Conservation (phyloP, 2,113 vertebrate genomes). For the Poecile atricapillus region DNA sequence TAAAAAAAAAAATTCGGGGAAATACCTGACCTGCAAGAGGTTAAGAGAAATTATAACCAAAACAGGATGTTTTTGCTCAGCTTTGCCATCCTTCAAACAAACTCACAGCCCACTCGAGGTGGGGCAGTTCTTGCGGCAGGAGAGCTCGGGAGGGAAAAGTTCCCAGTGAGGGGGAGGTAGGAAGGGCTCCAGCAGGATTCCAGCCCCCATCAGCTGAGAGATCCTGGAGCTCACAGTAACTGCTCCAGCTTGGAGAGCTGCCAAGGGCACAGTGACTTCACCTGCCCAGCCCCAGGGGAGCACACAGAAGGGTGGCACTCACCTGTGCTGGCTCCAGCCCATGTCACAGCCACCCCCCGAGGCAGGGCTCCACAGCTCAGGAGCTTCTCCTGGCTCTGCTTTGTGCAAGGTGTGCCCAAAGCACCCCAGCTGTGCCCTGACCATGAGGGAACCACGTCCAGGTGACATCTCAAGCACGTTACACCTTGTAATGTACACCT, state of each 20-base stretch:
- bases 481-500: no score
- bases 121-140: accelerated
- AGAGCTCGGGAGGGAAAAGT: accelerated
- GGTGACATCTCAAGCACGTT: not conserved
- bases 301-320: not conserved
- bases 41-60: not conserved
- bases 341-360: accelerated
- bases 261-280: not conserved
- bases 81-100: not conserved
- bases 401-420: not conserved
- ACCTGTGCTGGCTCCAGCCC: not conserved
- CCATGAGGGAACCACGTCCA: not conserved
- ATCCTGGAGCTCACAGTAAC: accelerated
- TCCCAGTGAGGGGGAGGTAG: accelerated
- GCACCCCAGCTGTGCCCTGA: not conserved
- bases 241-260: accelerated
- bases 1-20: not conserved
- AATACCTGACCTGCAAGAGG: not conserved
- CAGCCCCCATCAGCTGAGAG: not conserved
- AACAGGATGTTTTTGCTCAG: constrained; percentile 59
- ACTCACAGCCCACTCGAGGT: accelerated
- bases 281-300: accelerated
- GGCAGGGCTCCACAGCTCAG: not conserved
- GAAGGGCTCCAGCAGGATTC: not conserved
- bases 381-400: not conserved